Percentiles rank a stretch among this genome's conserved stretches.
Conservation (phyloP, 2,797 vertebrate species). For the Macrochelys suwanniensis region DNA sequence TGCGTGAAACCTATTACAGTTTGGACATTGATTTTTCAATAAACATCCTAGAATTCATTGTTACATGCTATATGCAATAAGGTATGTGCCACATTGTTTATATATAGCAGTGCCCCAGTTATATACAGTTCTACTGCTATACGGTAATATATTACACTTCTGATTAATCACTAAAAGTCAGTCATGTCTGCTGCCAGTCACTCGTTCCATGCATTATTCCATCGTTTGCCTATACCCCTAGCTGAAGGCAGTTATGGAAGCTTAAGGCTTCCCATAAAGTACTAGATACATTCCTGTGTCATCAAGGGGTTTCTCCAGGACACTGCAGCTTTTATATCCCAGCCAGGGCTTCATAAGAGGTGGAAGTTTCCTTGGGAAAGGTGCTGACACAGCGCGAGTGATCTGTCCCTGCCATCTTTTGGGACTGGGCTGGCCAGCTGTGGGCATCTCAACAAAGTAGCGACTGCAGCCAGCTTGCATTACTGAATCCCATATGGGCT, state of each 20-base stretch:
- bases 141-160: neutral
- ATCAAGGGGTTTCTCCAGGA: conserved; percentile 13
- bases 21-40: conserved; percentile 47
- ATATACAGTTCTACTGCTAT: neutral
- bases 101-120: conserved; percentile 62
- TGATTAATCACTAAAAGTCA: neutral
- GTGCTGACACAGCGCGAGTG: neutral
- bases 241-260: neutral
- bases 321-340: conserved; percentile 2
- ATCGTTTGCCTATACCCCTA: neutral
- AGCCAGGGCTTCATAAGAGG: neutral
- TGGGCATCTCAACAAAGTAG: neutral
- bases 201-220: neutral
- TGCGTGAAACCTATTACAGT: neutral
- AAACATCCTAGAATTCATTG: conserved; percentile 26
- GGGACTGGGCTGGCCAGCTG: neutral
- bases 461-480: neutral
- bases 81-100: conserved; percentile 15
- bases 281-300: neutral
- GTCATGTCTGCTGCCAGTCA: neutral
- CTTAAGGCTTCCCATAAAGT: neutral
- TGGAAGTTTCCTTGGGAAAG: conserved; percentile 41
- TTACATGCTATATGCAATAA: conserved; percentile 26
- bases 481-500: neutral
- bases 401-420: neutral